These are phyloP conservation scores for Armadillidium nasatum DNA, from an alignment of 1,140 invertebrate genomes.

Conservation along the genomic window DNA sequence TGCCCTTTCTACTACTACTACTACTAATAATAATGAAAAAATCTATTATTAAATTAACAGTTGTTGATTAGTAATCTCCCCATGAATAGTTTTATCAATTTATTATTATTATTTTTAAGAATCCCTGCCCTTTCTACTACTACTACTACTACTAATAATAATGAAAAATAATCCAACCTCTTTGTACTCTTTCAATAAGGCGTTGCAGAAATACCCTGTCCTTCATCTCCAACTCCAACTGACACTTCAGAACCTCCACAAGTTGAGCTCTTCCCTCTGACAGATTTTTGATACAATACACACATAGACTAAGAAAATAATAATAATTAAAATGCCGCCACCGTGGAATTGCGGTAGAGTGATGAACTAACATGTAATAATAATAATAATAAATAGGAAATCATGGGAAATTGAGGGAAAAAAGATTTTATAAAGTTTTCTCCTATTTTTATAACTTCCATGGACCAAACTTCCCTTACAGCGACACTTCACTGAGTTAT, in stretches of 20 bases:
- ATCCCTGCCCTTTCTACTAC: background rate
- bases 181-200: slow-evolving; percentile 14
- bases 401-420: too few species aligned
- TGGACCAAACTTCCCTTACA: too few species aligned
- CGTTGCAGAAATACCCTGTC: slow-evolving; percentile 20
- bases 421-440: too few species aligned
- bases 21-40: background rate
- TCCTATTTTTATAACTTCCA: too few species aligned
- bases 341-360: too few species aligned
- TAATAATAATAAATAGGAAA: too few species aligned
- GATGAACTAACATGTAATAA: too few species aligned
- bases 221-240: slow-evolving; percentile 20
- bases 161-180: background rate
- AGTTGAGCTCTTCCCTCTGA: slow-evolving; percentile 6
- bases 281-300: background rate
- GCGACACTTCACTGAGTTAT: too few species aligned
- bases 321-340: too few species aligned
- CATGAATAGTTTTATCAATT: background rate
- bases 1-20: too few species aligned
- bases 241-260: background rate
- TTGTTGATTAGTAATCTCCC: background rate
- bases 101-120: background rate
- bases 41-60: background rate
- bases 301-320: background rate
- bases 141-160: background rate